phyloP scores from a whole-genome alignment of 1,140 invertebrate genomes.

The Pachypsylla venusta region DNA sequence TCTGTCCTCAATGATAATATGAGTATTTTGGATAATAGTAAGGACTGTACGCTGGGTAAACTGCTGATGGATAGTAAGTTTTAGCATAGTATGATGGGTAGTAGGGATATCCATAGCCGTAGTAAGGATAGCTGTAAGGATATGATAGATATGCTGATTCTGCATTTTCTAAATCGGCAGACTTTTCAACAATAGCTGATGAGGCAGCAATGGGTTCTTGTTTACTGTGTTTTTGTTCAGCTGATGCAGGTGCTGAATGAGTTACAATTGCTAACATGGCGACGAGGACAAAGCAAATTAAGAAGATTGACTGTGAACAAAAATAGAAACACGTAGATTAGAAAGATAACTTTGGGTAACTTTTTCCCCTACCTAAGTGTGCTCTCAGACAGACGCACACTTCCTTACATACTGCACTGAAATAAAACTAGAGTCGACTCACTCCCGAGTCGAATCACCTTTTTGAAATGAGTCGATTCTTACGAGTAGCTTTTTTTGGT shows the following conservation, averaged over 20 bases:
- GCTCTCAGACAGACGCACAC: too few relatives aligned
- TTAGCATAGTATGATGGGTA: too few relatives aligned
- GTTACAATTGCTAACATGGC: not conserved
- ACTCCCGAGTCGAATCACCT: not conserved
- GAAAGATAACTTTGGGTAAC: not conserved
- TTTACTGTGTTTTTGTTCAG: too few relatives aligned
- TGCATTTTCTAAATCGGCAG: slow-evolving; percentile 1
- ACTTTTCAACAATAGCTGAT: not conserved
- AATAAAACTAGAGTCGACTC: not conserved
- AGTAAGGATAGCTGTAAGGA: not conserved
- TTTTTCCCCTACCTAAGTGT: too few relatives aligned
- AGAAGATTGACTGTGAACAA: not conserved
- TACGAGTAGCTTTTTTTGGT: not conserved
- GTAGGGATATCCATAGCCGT: not conserved
- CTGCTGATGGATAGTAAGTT: not conserved
- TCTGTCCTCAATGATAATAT: not conserved
- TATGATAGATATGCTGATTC: not conserved
- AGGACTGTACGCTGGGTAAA: not conserved
- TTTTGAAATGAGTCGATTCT: not conserved
- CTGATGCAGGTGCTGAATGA: not conserved
- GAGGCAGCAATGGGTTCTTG: too few relatives aligned
- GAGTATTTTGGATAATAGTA: slow-evolving; percentile 3
- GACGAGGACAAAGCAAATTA: not conserved
- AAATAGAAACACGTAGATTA: not conserved
- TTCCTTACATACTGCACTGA: too few relatives aligned